Evolutionary conservation across 37 sponge, comb jelly and placozoan genomes (phyloP), one percentile per base, ranked within the genome.

Genomic region (Halichondria panicea): DNA sequence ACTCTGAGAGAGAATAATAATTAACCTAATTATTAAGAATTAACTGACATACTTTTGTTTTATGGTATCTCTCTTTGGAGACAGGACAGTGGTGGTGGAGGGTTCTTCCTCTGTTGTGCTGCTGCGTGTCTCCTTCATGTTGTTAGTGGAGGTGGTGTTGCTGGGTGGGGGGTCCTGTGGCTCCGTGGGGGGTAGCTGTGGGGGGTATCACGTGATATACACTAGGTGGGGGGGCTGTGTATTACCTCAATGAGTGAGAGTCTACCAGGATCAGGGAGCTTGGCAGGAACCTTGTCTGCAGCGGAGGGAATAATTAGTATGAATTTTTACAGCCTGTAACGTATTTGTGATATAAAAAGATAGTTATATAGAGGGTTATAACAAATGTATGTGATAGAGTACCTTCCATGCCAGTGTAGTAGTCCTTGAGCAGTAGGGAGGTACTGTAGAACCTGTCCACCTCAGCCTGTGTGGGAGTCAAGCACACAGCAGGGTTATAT

Each of bases 401-500:
- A 79, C 85, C 82, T 63, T 74, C 82, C 81, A 93, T 75, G 6
- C 81, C 58, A 39, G 70, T 48, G 72, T 97, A 97, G 81, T 94
- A 97, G 80, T 97, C 98, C 32, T 82, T 77, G 40, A 94, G 48
- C n/a, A 97, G 74, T 6, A 69, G 69, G 25, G 91, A 66, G 4
- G 95, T 79, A 38, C 91, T 92, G 24, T 94, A 79, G 75, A 85
- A 94, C 74, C 87, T 82, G 72, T 75, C 88, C 41, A 97, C 54
- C 68, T 97, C 98, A 48, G 77, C 84, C 89, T 94, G 58, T 22
- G 44, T 13, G 13, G 6, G n/a, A 30, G 25, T 58, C 6, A 30
- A 58, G 5, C n/a, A n/a, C n/a, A n/a, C n/a, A n/a, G n/a, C n/a
- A n/a, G n/a, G 52, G 15, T 48, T 48, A 48, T 48, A 18, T 48